Evolutionary conservation across 2,888 invertebrate genomes (phyloP), one percentile per base, ranked within the genome.

Genomic region (Liopterus haemorrhoidalis): DNA sequence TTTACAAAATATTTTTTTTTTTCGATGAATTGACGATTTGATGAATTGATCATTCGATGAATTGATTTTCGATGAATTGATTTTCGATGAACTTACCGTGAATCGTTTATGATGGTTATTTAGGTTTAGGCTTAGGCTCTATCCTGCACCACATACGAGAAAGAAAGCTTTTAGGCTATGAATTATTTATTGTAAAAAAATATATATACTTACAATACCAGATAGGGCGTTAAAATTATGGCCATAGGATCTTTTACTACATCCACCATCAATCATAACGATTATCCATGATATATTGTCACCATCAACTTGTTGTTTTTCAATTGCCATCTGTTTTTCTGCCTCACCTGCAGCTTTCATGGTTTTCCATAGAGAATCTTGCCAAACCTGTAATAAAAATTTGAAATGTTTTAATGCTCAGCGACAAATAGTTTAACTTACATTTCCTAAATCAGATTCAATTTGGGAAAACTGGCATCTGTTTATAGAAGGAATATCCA

Each of bases 191-290:
- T 19, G 32, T 6, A 15, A 4, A 32, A 12, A 5, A 14, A 32
- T 11, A 32, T 12, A 32, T 11, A 14, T 36, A 24, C 14, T 36
- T 36, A 21, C 24, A 11, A 30, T 14, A 19, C 48, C 42, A 9
- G 48, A 46, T 5, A 21, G 18, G 2, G 44, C 39, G 27, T 39
- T 44, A n/a, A 21, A 48, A 18, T 27, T 38, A 38, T 48, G 38
- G 19, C 48, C 48, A 39, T 42, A 48, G 16, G 40, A 11, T 11
- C 33, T 8, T 33, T 43, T 42, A 14, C 33, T 39, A 37, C 42
- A 48, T 5, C 48, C 43, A 19, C 42, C 43, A 20, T 48, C 48
- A 9, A 45, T 5, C 40, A 41, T 36, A 4, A 49, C 45, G 12
- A 19, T 30, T 4, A 40, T 48, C 27, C 38, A 39, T 4, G 48